Base-by-base conservation (phyloP, 2,888 invertebrate genomes). In the Oxyscelio sp. region DNA sequence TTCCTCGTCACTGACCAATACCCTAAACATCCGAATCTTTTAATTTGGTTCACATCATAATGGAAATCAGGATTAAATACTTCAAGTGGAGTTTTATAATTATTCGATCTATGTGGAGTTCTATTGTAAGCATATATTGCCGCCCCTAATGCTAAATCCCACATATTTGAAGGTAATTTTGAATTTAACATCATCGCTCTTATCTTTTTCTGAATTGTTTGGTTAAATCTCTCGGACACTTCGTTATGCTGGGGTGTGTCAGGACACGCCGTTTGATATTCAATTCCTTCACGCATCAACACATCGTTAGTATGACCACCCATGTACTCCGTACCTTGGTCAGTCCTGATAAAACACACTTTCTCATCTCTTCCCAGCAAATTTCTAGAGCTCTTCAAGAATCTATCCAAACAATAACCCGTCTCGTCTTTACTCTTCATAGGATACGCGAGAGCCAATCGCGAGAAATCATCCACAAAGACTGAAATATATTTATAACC, bases 381-480 rank as follows among this genome's bases (percentile, higher is more conserved):
- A 27, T 54, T 54, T 27, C 27, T 54, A 6, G 54, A 4, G 4
- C 27, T 27, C 15, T 27, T 27, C 0, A 54, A 15, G 15, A 54
- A 54, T 27, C 5, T 27, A 1, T 54, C 54, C 6, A 54, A 27
- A 27, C 8, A 54, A 27, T 9, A 4, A 8, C 54, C 54, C 4
- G 54, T n/a, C 15, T 54, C 54, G 19, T 27, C 15, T 15, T 27
- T 54, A 1, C 1, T 27, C 6, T 54, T 22, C n/a, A 52, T 52
- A 4, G 50, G 21, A 13, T 52, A 24, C 0, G 77, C 79, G 63
- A 43, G 82, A 0, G 85, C 83, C 22, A 82, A 58, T 54, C 88
- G 82, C 0, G 86, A 87, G 22, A 70, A 87, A 50, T 88, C 87
- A 38, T 87, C 88, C 50, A 85, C 59, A 52, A 86, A 85, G 8